A percentile compares a stretch with the other conserved stretches of the same genome.
Conservation (phyloP, 2,888 invertebrate genomes). For the Syrphus vitripennis region DNA sequence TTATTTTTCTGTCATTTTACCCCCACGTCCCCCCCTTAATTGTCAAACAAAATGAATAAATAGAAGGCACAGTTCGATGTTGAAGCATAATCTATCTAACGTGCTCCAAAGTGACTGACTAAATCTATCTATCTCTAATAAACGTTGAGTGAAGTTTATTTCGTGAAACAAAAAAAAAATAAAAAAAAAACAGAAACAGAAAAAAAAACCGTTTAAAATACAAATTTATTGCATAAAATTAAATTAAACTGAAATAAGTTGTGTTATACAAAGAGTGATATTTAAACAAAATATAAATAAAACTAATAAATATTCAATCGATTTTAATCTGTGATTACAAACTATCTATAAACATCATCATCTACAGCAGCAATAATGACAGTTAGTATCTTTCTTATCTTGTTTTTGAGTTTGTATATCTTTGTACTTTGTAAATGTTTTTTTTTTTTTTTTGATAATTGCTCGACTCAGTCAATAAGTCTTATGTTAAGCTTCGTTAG, state of each 20-base stretch:
- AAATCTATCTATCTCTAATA: neutral
- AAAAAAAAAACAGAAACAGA: neutral
- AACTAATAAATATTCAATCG: slow-evolving; percentile 31
- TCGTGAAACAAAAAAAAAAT: slow-evolving; percentile 19
- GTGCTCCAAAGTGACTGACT: slow-evolving; percentile 44
- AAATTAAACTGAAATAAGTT: neutral
- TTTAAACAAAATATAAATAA: neutral
- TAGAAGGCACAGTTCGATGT: slow-evolving; percentile 45
- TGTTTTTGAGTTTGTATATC: slow-evolving; percentile 17
- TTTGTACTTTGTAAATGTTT: neutral
- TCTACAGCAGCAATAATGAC: slow-evolving; percentile 33
- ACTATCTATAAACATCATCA: slow-evolving; percentile 12
- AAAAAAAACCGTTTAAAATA: neutral
- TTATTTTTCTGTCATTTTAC: neutral
- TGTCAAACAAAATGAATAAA: slow-evolving; percentile 53
- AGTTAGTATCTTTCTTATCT: slow-evolving; percentile 62
- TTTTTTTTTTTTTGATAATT: neutral
- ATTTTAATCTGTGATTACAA: slow-evolving; percentile 49
- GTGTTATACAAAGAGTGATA: neutral
- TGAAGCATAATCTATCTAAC: slow-evolving; percentile 47
- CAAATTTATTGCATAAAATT: slow-evolving; percentile 51
- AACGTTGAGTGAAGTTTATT: slow-evolving; percentile 28
- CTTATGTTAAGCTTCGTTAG: neutral
- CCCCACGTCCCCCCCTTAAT: slow-evolving; percentile 21
- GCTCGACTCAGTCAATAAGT: neutral